phyloP scores from a whole-genome alignment of 2,888 invertebrate species.

The Heterodera filipjevi region DNA sequence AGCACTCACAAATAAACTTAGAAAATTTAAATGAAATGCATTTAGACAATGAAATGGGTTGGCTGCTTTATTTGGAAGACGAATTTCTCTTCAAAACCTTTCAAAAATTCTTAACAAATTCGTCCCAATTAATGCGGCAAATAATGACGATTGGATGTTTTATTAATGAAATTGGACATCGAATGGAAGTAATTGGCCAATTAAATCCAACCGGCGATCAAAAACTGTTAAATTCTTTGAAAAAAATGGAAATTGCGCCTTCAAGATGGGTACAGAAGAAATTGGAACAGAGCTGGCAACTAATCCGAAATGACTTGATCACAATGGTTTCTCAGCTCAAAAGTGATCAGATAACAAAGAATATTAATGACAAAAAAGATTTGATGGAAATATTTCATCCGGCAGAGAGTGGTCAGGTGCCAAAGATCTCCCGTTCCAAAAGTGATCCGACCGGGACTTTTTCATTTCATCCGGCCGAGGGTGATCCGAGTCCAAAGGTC shows the following conservation, averaged over 20 bases:
- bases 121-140: background rate
- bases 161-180: background rate
- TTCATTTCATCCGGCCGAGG: too few species aligned
- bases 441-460: too few species aligned
- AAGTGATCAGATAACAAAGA: background rate
- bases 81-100: background rate
- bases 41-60: background rate
- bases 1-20: background rate
- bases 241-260: background rate
- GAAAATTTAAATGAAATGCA: background rate
- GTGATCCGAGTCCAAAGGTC: too few species aligned
- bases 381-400: too few species aligned
- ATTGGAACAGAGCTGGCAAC: background rate
- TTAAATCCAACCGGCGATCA: background rate
- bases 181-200: background rate
- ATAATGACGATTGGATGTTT: background rate
- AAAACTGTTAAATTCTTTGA: background rate
- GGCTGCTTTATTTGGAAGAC: background rate
- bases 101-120: background rate
- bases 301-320: background rate
- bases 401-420: too few species aligned
- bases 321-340: background rate
- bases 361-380: too few species aligned
- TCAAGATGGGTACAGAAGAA: background rate
- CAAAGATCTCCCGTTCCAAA: background rate